Evolutionary conservation across 2,797 vertebrate genomes (phyloP), one percentile per base, ranked within the genome.

Genomic region (Lithobates pipiens): DNA sequence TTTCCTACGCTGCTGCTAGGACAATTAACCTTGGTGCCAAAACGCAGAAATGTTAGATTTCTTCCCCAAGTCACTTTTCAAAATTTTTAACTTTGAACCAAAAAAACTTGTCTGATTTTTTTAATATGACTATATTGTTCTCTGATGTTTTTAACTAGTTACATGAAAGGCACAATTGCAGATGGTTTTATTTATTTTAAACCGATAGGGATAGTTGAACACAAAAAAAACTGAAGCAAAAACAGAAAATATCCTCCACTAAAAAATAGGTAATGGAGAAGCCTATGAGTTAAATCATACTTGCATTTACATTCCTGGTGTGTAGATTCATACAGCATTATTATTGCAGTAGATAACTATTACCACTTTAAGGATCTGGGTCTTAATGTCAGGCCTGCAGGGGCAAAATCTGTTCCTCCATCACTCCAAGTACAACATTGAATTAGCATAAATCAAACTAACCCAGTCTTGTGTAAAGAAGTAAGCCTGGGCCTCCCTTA

Each of bases 11-110:
- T 78, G 80, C 57, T 77, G 36, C 57, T 63, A 77, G 50, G 50
- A 29, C 34, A 50, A 69, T 29, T 65, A 54, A 25, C 65, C 75
- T 39, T 71, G 78, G 80, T 86, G 85, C 85, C 80, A 86, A 83
- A 86, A 57, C 32, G 39, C 34, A 83, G 21, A 42, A 69, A 70
- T 77, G 23, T 10, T 57, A n/a, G 46, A 7, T 34, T 39, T 6
- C 11, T 61, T 61, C 21, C 54, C 54, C 54, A 61, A 23, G 7
- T 61, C 54, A 61, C 21, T 23, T 21, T 61, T 61, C 54, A 61
- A 6, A 4, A 61, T 23, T n/a, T 79, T 25, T 80, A 54, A 50
- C 39, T 82, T 78, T 44, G 65, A 72, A 36, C 73, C 25, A 72
- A 25, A 77, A 63, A 86, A 44, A 15, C 7, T 27, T 2, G 69